phyloP scores from a whole-genome alignment of 2,113 vertebrate genomes.

The Brachyhypopomus occidentalis region DNA sequence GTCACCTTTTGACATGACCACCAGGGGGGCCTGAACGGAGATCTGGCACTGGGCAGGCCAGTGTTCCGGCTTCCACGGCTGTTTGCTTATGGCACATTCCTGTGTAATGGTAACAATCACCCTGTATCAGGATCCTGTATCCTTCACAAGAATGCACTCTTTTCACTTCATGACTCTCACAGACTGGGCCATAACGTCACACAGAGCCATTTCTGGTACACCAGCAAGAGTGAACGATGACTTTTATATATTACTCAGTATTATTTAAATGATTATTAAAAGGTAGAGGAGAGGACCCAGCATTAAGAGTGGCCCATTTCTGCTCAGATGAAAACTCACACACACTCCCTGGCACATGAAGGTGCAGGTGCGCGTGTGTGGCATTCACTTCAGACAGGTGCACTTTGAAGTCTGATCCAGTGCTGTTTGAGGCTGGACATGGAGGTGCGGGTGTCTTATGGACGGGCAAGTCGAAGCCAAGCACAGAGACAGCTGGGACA shows the following conservation, averaged over 20 bases:
- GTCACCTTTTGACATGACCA: constrained; percentile 55
- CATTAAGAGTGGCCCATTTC: not conserved
- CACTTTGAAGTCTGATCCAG: constrained; percentile 48
- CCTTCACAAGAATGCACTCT: too few relatives aligned
- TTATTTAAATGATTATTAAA: too few relatives aligned
- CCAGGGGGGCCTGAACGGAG: not conserved
- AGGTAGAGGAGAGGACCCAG: too few relatives aligned
- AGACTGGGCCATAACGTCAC: too few relatives aligned
- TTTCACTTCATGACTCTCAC: too few relatives aligned
- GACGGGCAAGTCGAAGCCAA: constrained; percentile 27
- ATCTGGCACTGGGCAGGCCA: not conserved
- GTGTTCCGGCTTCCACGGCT: too few relatives aligned
- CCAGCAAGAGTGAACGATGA: too few relatives aligned
- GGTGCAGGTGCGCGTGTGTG: constrained; percentile 20
- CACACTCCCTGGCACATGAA: constrained; percentile 16
- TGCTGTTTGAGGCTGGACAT: constrained; percentile 13
- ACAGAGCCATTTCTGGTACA: too few relatives aligned
- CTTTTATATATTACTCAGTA: too few relatives aligned
- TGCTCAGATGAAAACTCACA: not conserved
- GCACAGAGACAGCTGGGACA: constrained; percentile 30
- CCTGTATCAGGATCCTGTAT: too few relatives aligned
- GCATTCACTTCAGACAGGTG: constrained; percentile 39
- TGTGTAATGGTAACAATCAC: too few relatives aligned
- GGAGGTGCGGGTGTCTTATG: constrained; percentile 6
- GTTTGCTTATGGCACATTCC: too few relatives aligned